Evolutionary conservation across 2,888 invertebrate species (phyloP).

Genomic region (Pristionchus entomophagus): DNA sequence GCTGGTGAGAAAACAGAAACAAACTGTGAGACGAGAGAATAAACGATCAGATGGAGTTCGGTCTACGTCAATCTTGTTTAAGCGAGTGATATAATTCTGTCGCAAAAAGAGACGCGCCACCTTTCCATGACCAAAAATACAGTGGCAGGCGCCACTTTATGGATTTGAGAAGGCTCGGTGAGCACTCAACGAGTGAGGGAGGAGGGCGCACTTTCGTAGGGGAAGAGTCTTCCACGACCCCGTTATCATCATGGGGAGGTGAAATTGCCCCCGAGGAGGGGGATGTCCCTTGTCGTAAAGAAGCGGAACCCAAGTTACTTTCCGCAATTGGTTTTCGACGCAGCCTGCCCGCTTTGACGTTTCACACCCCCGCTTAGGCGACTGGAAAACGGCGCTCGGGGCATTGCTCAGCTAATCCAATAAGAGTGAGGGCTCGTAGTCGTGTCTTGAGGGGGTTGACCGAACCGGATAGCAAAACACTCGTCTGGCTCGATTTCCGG

Average conservation of each 20-base stretch:
- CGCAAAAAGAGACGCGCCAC: too few species aligned
- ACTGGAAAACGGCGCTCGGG: not conserved
- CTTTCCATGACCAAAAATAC: too few species aligned
- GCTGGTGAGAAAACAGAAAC: not conserved
- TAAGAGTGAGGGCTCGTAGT: not conserved
- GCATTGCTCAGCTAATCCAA: not conserved
- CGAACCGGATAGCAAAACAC: not conserved
- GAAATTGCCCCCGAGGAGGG: not conserved
- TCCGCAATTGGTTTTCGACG: slow-evolving; percentile 23
- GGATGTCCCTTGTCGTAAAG: slow-evolving; percentile 18
- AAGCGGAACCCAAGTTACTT: slow-evolving; percentile 12
- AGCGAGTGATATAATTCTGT: too few species aligned
- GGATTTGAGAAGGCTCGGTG: too few species aligned
- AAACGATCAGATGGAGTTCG: not conserved
- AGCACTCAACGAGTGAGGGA: not conserved
- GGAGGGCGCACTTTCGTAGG: not conserved
- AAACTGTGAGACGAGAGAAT: not conserved
- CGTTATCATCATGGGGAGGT: too few species aligned
- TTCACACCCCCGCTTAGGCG: slow-evolving; percentile 25
- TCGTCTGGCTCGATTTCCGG: too few species aligned
- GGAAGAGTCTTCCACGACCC: not conserved
- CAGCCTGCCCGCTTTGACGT: not conserved
- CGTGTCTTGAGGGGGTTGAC: not conserved
- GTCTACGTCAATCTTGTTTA: not conserved
- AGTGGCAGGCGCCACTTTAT: too few species aligned